Evolutionary conservation across 2,888 invertebrate genomes (phyloP).

Genomic region (Himalopsyche anomala): DNA sequence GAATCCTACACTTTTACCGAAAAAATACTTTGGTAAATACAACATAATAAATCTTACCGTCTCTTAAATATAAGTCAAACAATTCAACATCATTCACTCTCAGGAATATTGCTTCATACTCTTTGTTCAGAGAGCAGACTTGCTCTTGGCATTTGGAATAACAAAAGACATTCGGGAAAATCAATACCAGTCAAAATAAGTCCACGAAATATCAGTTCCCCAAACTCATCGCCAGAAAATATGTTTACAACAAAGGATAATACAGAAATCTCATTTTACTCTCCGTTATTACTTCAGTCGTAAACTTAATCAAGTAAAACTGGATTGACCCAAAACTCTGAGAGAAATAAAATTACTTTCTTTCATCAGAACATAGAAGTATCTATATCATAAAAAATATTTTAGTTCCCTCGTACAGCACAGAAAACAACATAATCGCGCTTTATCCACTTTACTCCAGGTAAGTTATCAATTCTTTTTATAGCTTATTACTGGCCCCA

Average conservation of each 20-base stretch:
- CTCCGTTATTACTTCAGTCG: background rate
- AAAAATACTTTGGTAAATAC: no score
- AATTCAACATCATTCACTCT: no score
- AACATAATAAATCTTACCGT: no score
- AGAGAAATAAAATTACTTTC: background rate
- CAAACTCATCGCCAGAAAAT: background rate
- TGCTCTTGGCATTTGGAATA: no score
- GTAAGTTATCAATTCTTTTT: background rate
- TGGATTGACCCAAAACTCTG: background rate
- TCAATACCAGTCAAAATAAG: no score
- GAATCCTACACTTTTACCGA: no score
- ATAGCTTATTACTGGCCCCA: background rate
- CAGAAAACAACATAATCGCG: background rate
- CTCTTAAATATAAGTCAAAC: no score
- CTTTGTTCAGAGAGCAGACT: no score
- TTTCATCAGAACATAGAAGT: background rate
- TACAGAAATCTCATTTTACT: conserved; percentile 18
- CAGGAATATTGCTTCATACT: no score
- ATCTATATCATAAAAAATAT: background rate
- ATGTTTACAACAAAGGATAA: background rate
- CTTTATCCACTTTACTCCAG: background rate
- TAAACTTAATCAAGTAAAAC: conserved; percentile 9
- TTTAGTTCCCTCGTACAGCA: background rate
- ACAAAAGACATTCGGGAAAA: no score
- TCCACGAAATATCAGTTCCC: no score